phyloP scores from a whole-genome alignment of 1,140 invertebrate genomes.

The Atta texana region DNA sequence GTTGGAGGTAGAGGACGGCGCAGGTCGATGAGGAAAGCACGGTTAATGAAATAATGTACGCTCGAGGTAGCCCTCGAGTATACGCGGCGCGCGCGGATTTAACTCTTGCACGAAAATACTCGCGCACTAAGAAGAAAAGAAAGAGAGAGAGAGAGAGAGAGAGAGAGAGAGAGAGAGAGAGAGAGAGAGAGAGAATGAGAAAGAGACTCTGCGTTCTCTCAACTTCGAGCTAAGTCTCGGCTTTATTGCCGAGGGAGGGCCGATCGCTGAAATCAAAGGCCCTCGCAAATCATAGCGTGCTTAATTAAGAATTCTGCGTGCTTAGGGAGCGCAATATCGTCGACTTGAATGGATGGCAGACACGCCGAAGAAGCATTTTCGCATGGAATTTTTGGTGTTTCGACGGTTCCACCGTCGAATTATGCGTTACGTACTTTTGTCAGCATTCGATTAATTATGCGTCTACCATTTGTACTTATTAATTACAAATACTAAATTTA shows the following conservation, averaged over 20 bases:
- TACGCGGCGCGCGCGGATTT: conserved; percentile 67
- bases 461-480: conserved; percentile 6
- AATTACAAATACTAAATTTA: conserved; percentile 18
- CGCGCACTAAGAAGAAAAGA: conserved; percentile 32
- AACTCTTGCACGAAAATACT: conserved; percentile 75
- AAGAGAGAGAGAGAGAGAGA: not conserved
- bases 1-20: conserved; percentile 33
- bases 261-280: conserved; percentile 73
- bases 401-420: conserved; percentile 23
- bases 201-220: conserved; percentile 43
- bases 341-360: not conserved
- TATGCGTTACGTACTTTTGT: conserved; percentile 34
- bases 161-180: not conserved
- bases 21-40: conserved; percentile 68
- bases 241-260: conserved; percentile 60
- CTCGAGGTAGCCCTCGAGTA: conserved; percentile 72
- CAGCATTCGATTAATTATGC: conserved; percentile 24
- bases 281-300: conserved; percentile 60
- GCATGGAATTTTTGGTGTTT: conserved; percentile 53
- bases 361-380: not conserved
- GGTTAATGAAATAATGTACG: conserved; percentile 79
- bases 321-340: conserved; percentile 43
- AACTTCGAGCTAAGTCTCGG: conserved; percentile 54
- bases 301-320: conserved; percentile 65
- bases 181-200: not conserved